Conservation (phyloP, 2,888 invertebrate species). For the Pyrgus malvae region DNA sequence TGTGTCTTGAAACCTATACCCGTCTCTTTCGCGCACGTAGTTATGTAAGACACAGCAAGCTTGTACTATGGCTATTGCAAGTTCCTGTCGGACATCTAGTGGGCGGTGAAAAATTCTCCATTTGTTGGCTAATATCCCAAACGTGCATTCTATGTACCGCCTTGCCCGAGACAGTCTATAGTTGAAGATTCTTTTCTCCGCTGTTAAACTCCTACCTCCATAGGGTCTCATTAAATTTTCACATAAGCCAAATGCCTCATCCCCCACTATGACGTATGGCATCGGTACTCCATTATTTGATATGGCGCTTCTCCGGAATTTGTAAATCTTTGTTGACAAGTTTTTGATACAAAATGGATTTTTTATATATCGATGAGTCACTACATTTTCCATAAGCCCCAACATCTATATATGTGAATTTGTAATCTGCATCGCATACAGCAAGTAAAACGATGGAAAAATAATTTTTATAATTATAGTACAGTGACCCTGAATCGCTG, state of each 20-base stretch:
- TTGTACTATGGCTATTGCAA: slow-evolving; percentile 32
- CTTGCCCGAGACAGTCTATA: too few species aligned
- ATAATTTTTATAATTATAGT: slow-evolving; percentile 38
- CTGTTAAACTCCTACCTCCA: slow-evolving; percentile 1
- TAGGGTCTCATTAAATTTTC: slow-evolving; percentile 4
- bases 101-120: slow-evolving; percentile 36
- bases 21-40: slow-evolving; percentile 34
- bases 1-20: slow-evolving; percentile 36
- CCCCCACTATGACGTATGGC: slow-evolving; percentile 24
- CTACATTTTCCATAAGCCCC: too few species aligned
- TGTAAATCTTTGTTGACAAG: slow-evolving; percentile 23
- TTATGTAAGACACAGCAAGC: slow-evolving; percentile 33
- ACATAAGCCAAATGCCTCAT: not conserved
- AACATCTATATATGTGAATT: slow-evolving; percentile 1
- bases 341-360: slow-evolving; percentile 30
- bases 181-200: slow-evolving; percentile 19
- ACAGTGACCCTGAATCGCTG: slow-evolving; percentile 34
- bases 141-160: too few species aligned
- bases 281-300: slow-evolving; percentile 27
- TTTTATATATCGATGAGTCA: slow-evolving; percentile 20
- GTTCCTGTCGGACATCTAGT: slow-evolving; percentile 32
- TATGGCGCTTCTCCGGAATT: slow-evolving; percentile 32
- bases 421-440: slow-evolving; percentile 31
- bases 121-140: slow-evolving; percentile 36
- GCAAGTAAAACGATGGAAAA: slow-evolving; percentile 40